Percentiles rank a stretch among this genome's conserved stretches.
Evolutionary conservation across 2,113 vertebrate genomes (phyloP).

Genomic region (Grus americana): DNA sequence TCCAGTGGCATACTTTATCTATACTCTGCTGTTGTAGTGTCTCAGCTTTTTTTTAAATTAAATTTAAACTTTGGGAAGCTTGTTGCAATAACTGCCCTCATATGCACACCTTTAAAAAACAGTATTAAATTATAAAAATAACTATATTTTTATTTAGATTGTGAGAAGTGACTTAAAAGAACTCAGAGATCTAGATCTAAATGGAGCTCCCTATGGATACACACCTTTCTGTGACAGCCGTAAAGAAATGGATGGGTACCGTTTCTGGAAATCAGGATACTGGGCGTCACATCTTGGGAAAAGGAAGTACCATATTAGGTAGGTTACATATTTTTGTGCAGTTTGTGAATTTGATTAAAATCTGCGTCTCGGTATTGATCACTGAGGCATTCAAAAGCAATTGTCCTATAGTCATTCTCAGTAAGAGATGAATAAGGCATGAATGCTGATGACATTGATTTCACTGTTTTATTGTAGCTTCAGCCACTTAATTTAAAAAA

Average conservation of each 20-base stretch:
- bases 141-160: constrained; percentile 74
- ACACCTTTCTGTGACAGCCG: constrained; percentile 97
- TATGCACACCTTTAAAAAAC: background rate
- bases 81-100: background rate
- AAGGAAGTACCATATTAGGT: constrained; percentile 98
- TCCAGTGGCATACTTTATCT: background rate
- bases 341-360: background rate
- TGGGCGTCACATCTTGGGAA: constrained; percentile 93
- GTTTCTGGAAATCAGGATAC: constrained; percentile 96
- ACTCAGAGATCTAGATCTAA: constrained; percentile 87
- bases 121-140: background rate
- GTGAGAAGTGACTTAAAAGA: constrained; percentile 94
- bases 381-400: background rate
- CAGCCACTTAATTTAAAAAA: background rate
- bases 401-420: background rate
- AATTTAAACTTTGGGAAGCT: background rate
- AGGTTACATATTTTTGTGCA: background rate
- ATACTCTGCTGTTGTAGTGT: background rate
- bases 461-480: background rate
- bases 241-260: constrained; percentile 94
- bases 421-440: background rate
- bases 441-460: background rate
- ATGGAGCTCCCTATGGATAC: constrained; percentile 94
- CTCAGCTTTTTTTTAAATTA: background rate
- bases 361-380: background rate